Evolutionary conservation across 2,113 vertebrate genomes (phyloP).

Genomic region (Raja brachyura): DNA sequence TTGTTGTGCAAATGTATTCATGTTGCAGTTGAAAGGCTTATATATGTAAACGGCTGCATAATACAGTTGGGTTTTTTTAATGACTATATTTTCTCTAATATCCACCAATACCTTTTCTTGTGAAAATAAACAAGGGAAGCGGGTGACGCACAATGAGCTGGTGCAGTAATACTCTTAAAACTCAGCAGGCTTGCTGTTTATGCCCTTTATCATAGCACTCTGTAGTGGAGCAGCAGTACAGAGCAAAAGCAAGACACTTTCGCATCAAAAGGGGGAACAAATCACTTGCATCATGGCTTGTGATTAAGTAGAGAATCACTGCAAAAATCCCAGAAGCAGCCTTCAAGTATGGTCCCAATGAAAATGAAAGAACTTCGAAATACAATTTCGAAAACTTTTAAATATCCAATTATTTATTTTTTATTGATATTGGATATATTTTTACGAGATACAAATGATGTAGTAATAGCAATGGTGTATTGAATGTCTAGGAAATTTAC

Average conservation of each 20-base stretch:
- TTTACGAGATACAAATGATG: no score
- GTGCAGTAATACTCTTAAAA: background rate
- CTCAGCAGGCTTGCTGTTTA: slow-evolving; percentile 12
- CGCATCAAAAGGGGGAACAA: background rate
- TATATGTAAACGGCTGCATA: background rate
- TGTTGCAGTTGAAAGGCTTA: background rate
- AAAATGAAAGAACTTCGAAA: slow-evolving; percentile 13
- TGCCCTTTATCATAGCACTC: background rate
- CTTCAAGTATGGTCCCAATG: background rate
- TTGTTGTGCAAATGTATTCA: slow-evolving; percentile 26
- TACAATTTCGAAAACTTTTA: background rate
- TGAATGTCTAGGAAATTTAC: no score
- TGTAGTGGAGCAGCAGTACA: background rate
- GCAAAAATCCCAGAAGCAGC: background rate
- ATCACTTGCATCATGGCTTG: background rate
- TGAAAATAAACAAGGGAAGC: background rate
- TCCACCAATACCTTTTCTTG: background rate
- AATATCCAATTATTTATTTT: background rate
- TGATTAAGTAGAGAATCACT: background rate
- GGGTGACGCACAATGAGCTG: background rate
- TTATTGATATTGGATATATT: background rate
- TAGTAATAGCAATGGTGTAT: no score
- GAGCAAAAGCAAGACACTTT: background rate
- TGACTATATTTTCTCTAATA: background rate
- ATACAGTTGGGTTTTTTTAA: background rate